Base-by-base conservation (phyloP, 1,140 invertebrate species). In the Cydia pomonella region DNA sequence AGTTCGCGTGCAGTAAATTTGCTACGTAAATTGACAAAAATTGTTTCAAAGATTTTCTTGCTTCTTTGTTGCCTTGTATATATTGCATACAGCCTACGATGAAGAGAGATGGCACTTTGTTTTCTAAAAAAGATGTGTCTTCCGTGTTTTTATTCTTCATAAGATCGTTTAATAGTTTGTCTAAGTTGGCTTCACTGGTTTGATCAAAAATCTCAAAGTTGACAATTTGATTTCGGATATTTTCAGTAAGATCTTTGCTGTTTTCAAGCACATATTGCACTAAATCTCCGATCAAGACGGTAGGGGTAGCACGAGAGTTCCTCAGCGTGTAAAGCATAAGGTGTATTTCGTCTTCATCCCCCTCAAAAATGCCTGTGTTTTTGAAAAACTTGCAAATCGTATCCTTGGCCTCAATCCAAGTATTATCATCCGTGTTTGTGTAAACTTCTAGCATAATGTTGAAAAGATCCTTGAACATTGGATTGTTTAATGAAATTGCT, bases 301-400 rank as follows among this genome's bases (percentile, higher is more conserved):
- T 81, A 29, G 86, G 84, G 2, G 79, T 79, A 0, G 89, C 79
- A 80, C 84, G 84, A 72, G 82, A 77, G 74, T 89, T 85, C 13
- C 87, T 80, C 33, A 92, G 75, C 5, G 93, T 92, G 80, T 96
- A 94, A 13, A 96, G 87, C 94, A 96, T 95, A 73, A 96, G 92
- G 83, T 96, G 93, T 41, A 96, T 94, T 86, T 96, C 96, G 74
- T 95, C 91, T 63, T 89, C 87, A 80, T 93, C 94, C 29, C 91
- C 93, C 82, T 95, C 94, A 87, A 96, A 96, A 73, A 96, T 90
- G 63, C 93, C 92, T 1, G 94, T 95, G 47, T 93, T 94, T 77
- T 91, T 93, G 33, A 97, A 93, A 53, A 96, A 93, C 12, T 87
- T 88, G 72, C 89, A 87, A 27, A 95, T 82, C 7, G 90, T 93